Conservation (phyloP, 2,888 invertebrate species). For the Notodonta dromedarius region DNA sequence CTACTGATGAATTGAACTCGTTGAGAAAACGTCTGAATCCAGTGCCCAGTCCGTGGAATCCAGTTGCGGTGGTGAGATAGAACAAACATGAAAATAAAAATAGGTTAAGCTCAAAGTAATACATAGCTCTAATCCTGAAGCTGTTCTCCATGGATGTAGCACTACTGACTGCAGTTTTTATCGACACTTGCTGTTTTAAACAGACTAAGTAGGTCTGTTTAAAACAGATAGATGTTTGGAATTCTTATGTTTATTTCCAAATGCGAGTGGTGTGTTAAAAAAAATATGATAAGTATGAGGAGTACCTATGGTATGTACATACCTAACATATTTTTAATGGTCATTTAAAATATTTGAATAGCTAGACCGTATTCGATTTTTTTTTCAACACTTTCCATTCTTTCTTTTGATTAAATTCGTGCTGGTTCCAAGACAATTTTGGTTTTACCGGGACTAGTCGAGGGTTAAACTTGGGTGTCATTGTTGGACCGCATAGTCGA, state of each 20-base stretch:
- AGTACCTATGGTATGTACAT: background rate
- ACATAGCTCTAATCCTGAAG: conserved; percentile 23
- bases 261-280: conserved; percentile 25
- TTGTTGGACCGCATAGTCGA: too few species aligned
- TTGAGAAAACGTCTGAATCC: conserved; percentile 52
- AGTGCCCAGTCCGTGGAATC: conserved; percentile 46
- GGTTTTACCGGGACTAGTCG: too few species aligned
- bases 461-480: too few species aligned
- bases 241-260: conserved; percentile 7
- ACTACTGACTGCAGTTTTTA: background rate
- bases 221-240: conserved; percentile 19
- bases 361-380: background rate
- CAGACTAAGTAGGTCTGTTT: too few species aligned
- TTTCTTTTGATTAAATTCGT: too few species aligned
- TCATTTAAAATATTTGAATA: background rate
- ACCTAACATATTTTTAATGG: too few species aligned
- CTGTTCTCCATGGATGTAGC: background rate
- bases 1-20: conserved; percentile 41
- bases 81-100: conserved; percentile 34
- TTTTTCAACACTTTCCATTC: too few species aligned
- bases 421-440: too few species aligned
- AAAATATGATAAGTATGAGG: too few species aligned
- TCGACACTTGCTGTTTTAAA: conserved; percentile 20
- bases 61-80: conserved; percentile 38
- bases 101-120: conserved; percentile 30